These are phyloP conservation scores for Cephus rjabovi DNA, from an alignment of 2,888 invertebrate species.

Conservation along the genomic window DNA sequence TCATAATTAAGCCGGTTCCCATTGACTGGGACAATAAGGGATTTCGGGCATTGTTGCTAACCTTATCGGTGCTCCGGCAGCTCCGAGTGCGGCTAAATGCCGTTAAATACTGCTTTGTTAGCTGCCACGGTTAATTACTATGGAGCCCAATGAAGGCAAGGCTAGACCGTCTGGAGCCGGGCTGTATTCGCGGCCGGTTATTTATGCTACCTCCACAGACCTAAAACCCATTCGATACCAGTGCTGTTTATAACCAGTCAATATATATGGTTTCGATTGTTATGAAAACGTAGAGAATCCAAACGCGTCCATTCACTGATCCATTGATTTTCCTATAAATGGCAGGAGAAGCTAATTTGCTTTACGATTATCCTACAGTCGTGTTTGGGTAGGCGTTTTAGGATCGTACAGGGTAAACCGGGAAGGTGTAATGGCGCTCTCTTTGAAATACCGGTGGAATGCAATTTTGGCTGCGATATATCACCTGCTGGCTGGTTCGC, in stretches of 20 bases:
- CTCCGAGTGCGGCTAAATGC: conserved; percentile 43
- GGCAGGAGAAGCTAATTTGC: background rate
- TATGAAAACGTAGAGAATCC: background rate
- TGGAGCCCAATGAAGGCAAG: conserved; percentile 12
- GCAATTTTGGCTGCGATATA: conserved; percentile 53
- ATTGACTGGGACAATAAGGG: conserved; percentile 57
- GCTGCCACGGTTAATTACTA: conserved; percentile 59
- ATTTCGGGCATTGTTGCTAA: conserved; percentile 58
- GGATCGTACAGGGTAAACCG: background rate
- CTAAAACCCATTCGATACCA: background rate
- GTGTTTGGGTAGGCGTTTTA: background rate
- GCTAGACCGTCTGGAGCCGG: background rate
- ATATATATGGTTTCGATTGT: background rate
- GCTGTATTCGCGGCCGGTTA: background rate
- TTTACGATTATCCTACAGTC: background rate
- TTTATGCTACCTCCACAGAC: background rate
- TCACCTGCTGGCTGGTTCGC: conserved; percentile 30
- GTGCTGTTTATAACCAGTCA: background rate
- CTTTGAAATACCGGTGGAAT: conserved; percentile 41
- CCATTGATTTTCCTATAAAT: background rate
- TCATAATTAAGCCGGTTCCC: conserved; percentile 56
- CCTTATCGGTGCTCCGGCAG: conserved; percentile 51
- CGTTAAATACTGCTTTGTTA: conserved; percentile 60
- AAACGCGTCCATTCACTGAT: background rate
- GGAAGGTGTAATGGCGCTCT: conserved; percentile 2